These are phyloP conservation scores for Lepilemur ruficaudatus DNA, from an alignment of 2,797 vertebrate genomes.

Conservation along the genomic window DNA sequence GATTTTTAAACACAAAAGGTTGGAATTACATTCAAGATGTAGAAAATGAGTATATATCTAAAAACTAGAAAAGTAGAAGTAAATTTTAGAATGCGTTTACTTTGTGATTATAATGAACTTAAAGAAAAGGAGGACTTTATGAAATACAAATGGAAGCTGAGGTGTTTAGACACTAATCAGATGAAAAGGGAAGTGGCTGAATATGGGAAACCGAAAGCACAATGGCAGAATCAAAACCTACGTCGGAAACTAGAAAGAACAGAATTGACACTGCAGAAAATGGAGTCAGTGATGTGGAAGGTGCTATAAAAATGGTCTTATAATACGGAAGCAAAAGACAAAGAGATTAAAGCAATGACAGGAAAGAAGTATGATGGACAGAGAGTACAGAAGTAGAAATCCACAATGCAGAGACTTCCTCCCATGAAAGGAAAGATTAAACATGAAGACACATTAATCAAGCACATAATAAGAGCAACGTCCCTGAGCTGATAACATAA, in stretches of 20 bases:
- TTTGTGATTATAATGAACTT: constrained; percentile 48
- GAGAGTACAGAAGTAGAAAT: constrained; percentile 23
- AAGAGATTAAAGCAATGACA: constrained; percentile 57
- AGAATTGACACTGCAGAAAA: constrained; percentile 68
- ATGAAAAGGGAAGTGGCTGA: constrained; percentile 23
- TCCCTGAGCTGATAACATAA: background rate
- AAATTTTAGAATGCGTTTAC: background rate
- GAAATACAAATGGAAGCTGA: constrained; percentile 45
- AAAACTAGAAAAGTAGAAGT: background rate
- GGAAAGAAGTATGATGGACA: constrained; percentile 47
- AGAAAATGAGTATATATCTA: constrained; percentile 7
- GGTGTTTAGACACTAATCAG: constrained; percentile 52
- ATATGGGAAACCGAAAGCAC: background rate
- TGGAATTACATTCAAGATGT: background rate
- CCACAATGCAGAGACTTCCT: background rate
- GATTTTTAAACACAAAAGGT: constrained; percentile 9
- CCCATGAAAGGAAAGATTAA: background rate
- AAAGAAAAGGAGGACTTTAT: constrained; percentile 40
- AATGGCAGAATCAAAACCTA: constrained; percentile 58
- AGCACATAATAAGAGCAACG: background rate
- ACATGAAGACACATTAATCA: constrained; percentile 26
- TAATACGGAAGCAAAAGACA: constrained; percentile 55
- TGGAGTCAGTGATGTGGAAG: constrained; percentile 69
- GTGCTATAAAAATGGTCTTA: constrained; percentile 51
- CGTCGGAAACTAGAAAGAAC: constrained; percentile 61